phyloP scores from a whole-genome alignment of 2,888 invertebrate genomes.

The Urechis unicinctus region DNA sequence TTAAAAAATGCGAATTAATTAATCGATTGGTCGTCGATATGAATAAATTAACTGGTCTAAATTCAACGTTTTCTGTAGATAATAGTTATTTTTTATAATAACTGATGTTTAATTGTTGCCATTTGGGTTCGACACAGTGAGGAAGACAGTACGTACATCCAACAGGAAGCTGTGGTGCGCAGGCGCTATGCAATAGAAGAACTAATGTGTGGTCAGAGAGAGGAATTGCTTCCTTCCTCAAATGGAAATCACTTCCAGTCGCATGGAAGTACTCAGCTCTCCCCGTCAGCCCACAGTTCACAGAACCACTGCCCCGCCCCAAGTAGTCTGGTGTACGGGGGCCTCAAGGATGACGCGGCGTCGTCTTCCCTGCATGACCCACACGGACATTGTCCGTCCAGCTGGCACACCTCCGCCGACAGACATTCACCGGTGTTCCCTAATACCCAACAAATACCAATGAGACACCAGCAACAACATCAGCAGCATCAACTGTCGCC shows the following conservation, averaged over 20 bases:
- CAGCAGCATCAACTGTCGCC: conserved; percentile 3
- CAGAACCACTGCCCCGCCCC: too few relatives aligned
- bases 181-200: conserved; percentile 27
- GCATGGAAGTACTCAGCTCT: neutral
- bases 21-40: too few relatives aligned
- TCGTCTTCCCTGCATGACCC: conserved; percentile 20
- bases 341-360: conserved; percentile 12
- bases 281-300: too few relatives aligned
- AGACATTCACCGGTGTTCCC: conserved; percentile 38
- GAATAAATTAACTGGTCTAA: too few relatives aligned
- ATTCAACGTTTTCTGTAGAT: too few relatives aligned
- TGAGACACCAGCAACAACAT: conserved; percentile 28
- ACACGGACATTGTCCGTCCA: conserved; percentile 30
- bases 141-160: conserved; percentile 35
- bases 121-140: too few relatives aligned
- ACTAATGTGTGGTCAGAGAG: conserved; percentile 17
- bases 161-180: conserved; percentile 30
- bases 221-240: too few relatives aligned
- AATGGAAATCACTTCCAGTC: neutral
- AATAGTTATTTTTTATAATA: too few relatives aligned
- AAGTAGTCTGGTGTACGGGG: neutral
- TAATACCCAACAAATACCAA: conserved; percentile 30
- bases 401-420: conserved; percentile 32
- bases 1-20: too few relatives aligned
- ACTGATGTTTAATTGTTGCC: too few relatives aligned